Evolutionary conservation across 2,797 vertebrate genomes (phyloP).

Genomic region (Pygocentrus nattereri): DNA sequence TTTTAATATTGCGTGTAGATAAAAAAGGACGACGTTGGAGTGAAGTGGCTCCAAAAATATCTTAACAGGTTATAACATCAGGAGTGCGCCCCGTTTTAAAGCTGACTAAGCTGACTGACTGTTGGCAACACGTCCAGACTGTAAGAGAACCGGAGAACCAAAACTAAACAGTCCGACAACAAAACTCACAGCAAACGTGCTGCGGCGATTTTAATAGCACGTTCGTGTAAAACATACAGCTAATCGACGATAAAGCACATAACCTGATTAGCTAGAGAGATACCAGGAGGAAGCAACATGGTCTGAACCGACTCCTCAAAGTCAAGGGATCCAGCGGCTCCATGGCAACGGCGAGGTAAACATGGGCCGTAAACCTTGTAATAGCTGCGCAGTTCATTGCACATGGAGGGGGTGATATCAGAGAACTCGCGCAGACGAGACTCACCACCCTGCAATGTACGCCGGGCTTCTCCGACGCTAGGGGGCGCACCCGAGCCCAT

Average conservation of each 20-base stretch:
- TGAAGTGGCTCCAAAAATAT: too few species aligned
- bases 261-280: background rate
- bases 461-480: too few species aligned
- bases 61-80: too few species aligned
- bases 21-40: background rate
- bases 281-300: background rate
- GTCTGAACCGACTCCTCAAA: constrained; percentile 30
- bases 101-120: background rate
- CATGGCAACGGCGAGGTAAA: constrained; percentile 61
- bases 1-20: background rate
- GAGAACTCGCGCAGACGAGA: too few species aligned
- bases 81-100: constrained; percentile 25
- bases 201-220: background rate
- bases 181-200: background rate
- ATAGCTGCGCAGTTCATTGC: background rate
- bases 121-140: background rate
- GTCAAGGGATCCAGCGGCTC: constrained; percentile 41
- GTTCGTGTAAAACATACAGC: background rate
- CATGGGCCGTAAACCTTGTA: constrained; percentile 46
- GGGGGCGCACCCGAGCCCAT: too few species aligned
- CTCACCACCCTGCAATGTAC: too few species aligned
- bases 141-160: too few species aligned
- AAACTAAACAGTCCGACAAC: background rate
- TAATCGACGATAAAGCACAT: background rate
- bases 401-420: too few species aligned